A percentile compares a stretch with the other conserved stretches of the same genome.
phyloP scores from a whole-genome alignment of 2,113 vertebrate species.

The Thamnaconus septentrionalis region DNA sequence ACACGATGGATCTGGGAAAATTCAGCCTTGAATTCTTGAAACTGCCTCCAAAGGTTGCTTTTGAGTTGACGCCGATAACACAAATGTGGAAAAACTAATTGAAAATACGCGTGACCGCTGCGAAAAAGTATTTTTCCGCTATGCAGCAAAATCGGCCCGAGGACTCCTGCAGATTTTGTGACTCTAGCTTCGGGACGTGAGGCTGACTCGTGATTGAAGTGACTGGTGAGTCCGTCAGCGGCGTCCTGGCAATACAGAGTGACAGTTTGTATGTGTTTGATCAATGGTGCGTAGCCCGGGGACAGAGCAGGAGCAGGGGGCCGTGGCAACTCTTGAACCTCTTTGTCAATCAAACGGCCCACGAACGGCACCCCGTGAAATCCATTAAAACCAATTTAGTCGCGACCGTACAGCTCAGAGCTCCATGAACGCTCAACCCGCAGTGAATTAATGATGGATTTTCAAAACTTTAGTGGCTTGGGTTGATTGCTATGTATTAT shows the following conservation, averaged over 20 bases:
- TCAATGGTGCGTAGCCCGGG: slow-evolving; percentile 64
- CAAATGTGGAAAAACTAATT: too few species aligned
- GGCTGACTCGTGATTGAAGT: slow-evolving; percentile 60
- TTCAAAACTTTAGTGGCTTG: slow-evolving; percentile 56
- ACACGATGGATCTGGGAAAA: too few species aligned
- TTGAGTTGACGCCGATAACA: too few species aligned
- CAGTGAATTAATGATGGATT: slow-evolving; percentile 61
- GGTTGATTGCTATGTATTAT: slow-evolving; percentile 52
- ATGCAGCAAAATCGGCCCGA: not conserved
- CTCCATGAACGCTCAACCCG: slow-evolving; percentile 41
- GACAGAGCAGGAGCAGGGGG: slow-evolving; percentile 46
- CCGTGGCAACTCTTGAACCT: slow-evolving; percentile 52
- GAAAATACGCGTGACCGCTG: too few species aligned
- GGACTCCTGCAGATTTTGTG: not conserved
- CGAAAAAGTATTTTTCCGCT: too few species aligned
- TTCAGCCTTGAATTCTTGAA: too few species aligned
- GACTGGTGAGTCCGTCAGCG: slow-evolving; percentile 53
- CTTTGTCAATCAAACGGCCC: slow-evolving; percentile 64
- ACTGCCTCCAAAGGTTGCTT: too few species aligned
- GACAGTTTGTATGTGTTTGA: slow-evolving; percentile 70
- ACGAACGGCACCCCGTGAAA: slow-evolving; percentile 58
- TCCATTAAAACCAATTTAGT: slow-evolving; percentile 71
- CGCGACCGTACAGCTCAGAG: slow-evolving; percentile 44
- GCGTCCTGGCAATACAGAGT: slow-evolving; percentile 51
- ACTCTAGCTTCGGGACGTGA: slow-evolving; percentile 22